These are phyloP conservation scores for Melanostoma scalare DNA, from an alignment of 2,888 invertebrate genomes.

Conservation along the genomic window DNA sequence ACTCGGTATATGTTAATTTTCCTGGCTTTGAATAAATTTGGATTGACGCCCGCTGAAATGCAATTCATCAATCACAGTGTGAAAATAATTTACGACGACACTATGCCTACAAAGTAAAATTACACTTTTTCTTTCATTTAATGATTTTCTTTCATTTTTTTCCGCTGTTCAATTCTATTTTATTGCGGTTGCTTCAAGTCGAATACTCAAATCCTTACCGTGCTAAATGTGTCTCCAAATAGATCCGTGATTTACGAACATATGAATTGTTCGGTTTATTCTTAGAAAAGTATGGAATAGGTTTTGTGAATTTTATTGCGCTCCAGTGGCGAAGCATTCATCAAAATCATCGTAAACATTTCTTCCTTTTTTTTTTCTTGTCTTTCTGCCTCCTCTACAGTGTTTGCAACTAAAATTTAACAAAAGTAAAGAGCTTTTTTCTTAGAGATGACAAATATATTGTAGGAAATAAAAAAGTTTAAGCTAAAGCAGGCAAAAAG, in stretches of 20 bases:
- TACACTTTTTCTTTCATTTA: constrained; percentile 4
- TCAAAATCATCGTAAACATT: constrained; percentile 42
- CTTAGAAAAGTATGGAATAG: background rate
- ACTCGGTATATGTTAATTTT: constrained; percentile 54
- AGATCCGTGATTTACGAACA: constrained; percentile 48
- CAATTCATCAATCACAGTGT: constrained; percentile 68
- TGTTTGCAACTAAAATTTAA: constrained; percentile 4
- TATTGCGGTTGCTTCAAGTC: background rate
- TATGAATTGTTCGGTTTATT: constrained; percentile 23
- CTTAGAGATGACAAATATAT: too few relatives aligned
- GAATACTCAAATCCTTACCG: background rate
- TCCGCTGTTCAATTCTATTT: background rate
- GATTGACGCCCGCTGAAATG: constrained; percentile 47
- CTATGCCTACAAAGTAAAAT: background rate
- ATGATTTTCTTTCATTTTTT: constrained; percentile 1
- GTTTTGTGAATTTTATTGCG: constrained; percentile 21
- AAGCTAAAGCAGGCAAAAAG: constrained; percentile 8
- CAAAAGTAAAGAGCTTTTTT: too few relatives aligned
- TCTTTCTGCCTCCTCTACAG: constrained; percentile 18
- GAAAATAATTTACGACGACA: constrained; percentile 59
- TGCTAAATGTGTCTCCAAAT: constrained; percentile 42
- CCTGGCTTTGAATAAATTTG: constrained; percentile 39
- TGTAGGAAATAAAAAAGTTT: too few relatives aligned
- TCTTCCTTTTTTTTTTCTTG: background rate
- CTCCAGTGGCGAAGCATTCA: constrained; percentile 39